phyloP scores from a whole-genome alignment of 2,113 vertebrate species.

The Spilogale gracilis region DNA sequence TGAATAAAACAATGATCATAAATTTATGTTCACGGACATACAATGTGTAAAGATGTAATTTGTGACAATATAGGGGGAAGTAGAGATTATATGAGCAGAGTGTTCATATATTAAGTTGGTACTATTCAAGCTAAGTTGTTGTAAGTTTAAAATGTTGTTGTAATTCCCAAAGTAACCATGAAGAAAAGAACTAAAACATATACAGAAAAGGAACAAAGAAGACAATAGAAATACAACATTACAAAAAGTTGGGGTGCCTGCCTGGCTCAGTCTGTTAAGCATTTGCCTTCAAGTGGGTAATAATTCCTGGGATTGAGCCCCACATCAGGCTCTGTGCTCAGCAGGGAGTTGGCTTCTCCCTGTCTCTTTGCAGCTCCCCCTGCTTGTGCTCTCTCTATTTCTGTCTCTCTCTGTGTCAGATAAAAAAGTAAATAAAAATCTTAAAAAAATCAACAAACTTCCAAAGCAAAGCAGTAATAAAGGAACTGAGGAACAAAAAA shows the following conservation, averaged over 20 bases:
- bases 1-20: background rate
- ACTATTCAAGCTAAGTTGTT: background rate
- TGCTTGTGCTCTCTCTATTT: too few relatives aligned
- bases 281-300: too few relatives aligned
- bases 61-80: background rate
- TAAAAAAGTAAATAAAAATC: too few relatives aligned
- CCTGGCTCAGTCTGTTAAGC: too few relatives aligned
- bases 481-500: background rate
- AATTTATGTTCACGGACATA: background rate
- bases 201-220: background rate
- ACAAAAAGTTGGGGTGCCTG: background rate
- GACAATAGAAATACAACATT: background rate
- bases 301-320: too few relatives aligned
- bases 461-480: background rate
- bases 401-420: too few relatives aligned
- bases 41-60: background rate
- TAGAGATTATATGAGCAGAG: background rate
- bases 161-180: background rate
- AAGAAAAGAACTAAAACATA: background rate
- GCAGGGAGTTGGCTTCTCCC: too few relatives aligned
- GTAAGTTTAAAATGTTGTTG: background rate
- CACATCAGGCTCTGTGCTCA: too few relatives aligned
- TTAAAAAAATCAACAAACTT: background rate
- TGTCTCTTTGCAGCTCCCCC: too few relatives aligned
- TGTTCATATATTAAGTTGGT: background rate